phyloP scores from a whole-genome alignment of 2,113 vertebrate species.

The Tonatia bakeri region DNA sequence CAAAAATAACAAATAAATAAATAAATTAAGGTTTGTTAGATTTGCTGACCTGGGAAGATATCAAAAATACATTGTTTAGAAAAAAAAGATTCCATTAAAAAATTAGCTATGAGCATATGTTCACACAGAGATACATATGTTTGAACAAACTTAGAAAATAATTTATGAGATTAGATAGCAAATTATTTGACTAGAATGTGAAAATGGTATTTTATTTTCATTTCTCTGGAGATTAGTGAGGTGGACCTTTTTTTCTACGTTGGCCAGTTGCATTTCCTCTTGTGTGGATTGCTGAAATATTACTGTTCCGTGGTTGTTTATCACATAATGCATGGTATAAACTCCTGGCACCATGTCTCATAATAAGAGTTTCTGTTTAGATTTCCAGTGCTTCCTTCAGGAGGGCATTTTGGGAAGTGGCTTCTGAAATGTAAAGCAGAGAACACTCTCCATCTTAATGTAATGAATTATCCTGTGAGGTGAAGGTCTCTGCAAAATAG shows the following conservation, averaged over 20 bases:
- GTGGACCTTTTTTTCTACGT: neutral
- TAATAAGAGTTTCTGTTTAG: neutral
- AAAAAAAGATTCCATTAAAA: neutral
- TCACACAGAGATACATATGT: neutral
- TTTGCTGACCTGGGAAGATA: neutral
- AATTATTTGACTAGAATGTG: neutral
- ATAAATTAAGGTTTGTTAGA: neutral
- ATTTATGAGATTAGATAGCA: neutral
- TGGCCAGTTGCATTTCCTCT: neutral
- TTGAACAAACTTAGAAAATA: neutral
- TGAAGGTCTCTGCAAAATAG: neutral
- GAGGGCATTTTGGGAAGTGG: neutral
- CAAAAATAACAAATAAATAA: too few relatives aligned
- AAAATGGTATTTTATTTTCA: neutral
- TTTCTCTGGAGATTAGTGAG: neutral
- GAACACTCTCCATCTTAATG: rapidly evolving
- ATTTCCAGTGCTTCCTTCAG: neutral
- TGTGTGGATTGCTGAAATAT: neutral
- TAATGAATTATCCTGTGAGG: neutral
- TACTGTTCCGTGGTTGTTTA: neutral
- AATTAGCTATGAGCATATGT: neutral
- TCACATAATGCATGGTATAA: neutral
- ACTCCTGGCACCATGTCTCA: neutral
- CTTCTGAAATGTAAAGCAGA: neutral
- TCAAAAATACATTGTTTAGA: neutral